Base-by-base conservation (phyloP, 2,888 invertebrate species). In the Pterostichus madidus region DNA sequence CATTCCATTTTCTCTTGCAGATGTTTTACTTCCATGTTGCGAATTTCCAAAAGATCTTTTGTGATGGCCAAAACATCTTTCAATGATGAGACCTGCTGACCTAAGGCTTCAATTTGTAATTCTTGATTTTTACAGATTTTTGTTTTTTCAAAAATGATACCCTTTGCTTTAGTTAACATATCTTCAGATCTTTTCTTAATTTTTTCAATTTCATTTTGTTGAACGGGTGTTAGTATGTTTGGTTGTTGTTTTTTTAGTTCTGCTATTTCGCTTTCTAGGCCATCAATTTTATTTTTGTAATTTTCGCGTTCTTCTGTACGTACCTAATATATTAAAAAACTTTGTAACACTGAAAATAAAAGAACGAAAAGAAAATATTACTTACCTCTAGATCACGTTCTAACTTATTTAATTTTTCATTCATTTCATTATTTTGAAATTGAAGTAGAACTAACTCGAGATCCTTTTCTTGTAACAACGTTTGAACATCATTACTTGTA, bases 41-140 rank as follows among this genome's bases (percentile, higher is more conserved):
- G 93, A 68, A 96, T 95, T 86, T 95, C 94, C 24, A 96, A 89
- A 87, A 96, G 90, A 86, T 96, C 95, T 88, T 96, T 96, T 1
- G 96, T 96, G 83, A 96, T 95, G 8, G 92, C 90, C n/a, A 96
- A 93, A 61, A 96, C 96, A 87, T 96, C 96, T 88, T 96, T 96
- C 44, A 96, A 90, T 0, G 96, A 95, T 56, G 92, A 91, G 6
- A 96, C 94, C 89, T 96, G 95, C 6, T 93, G 92, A 35, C 91
- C 92, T 71, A 95, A 89, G 0, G 95, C 95, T 83, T 93, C 92
- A 79, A 96, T 95, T 89, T 96, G 96, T 85, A 95, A 91, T 87
- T 96, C 96, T 87, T 96, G 95, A 88, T 95, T 95, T 87, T 94
- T 94, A 85, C 94, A 94, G 86, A 94, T 92, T 90, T 95, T 95